Base-by-base conservation (phyloP, 2,113 vertebrate genomes). In the Bothrops jararaca region DNA sequence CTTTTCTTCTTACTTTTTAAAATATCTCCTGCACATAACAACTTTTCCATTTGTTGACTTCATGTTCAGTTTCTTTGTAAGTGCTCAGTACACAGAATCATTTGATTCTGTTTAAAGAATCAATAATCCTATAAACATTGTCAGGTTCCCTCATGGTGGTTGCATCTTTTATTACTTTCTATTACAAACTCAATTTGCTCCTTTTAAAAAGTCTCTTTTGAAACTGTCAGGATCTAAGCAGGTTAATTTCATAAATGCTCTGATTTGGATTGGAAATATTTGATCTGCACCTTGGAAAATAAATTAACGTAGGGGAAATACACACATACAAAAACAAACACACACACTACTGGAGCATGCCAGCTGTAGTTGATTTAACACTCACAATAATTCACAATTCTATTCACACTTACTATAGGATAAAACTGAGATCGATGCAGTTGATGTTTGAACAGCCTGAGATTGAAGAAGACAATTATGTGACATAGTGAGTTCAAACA, bases 221-320 rank as follows among this genome's bases (percentile, higher is more conserved):
- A 93, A 95, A 74, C 1, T 96, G 94, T 95, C 96, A 87, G 69
- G 80, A 96, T 90, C 90, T 91, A 95, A 95, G 95, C 23, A 90
- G 86, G 52, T 54, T 94, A 92, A 93, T 94, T 95, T 91, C 53
- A 50, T 96, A 97, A 92, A 94, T 96, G 95, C 95, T 97, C 93
- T 93, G 52, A 93, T 95, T 96, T 94, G 95, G 90, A 89, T 94
- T 56, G 92, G 48, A 93, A 93, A 5, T 89, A 91, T 95, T 96
- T 97, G 94, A 96, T 95, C 95, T 96, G 89, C 91, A 96, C 96
- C 95, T 92, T 94, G 94, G 85, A 95, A 42, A 93, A 96, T 50
- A 93, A 94, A 69, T 13, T 60, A 69, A 69, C 6, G 64, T 69
- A 69, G 64, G 64, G 3, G 64, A 69, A 69, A 34, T 5, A n/a